These are phyloP conservation scores for Cantharis flavilabris DNA, from an alignment of 2,888 invertebrate genomes.

Conservation along the genomic window DNA sequence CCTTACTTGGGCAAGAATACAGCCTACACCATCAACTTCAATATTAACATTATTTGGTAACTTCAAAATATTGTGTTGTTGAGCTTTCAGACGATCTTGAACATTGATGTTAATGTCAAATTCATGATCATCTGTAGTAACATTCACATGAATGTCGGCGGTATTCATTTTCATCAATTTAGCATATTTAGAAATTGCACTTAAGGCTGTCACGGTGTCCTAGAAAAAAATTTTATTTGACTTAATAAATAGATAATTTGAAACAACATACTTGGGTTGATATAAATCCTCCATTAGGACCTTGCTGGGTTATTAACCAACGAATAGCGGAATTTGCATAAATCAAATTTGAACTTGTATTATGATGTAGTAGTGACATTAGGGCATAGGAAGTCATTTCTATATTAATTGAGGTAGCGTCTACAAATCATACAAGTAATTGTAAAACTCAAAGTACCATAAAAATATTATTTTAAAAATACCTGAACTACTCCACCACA, in stretches of 20 bases:
- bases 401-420: slow-evolving; percentile 63
- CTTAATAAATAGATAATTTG: neutral
- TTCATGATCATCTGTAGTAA: slow-evolving; percentile 54
- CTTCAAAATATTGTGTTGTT: slow-evolving; percentile 53
- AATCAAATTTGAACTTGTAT: slow-evolving; percentile 58
- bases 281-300: slow-evolving; percentile 71
- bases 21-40: slow-evolving; percentile 60
- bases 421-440: slow-evolving; percentile 33
- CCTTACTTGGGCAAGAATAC: slow-evolving; percentile 61
- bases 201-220: slow-evolving; percentile 66
- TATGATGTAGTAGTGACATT: slow-evolving; percentile 60
- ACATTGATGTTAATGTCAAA: slow-evolving; percentile 54
- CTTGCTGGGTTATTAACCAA: slow-evolving; percentile 74
- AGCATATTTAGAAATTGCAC: slow-evolving; percentile 64
- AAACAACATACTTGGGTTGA: slow-evolving; percentile 67
- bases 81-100: slow-evolving; percentile 58
- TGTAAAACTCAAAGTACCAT: neutral
- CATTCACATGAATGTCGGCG: slow-evolving; percentile 55
- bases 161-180: slow-evolving; percentile 53
- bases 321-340: slow-evolving; percentile 66
- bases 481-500: slow-evolving; percentile 61
- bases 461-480: neutral
- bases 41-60: slow-evolving; percentile 57
- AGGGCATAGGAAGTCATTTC: slow-evolving; percentile 73
- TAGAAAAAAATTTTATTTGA: slow-evolving; percentile 38